Base-by-base conservation (phyloP, 2,113 vertebrate species). In the Collichthys lucidus region DNA sequence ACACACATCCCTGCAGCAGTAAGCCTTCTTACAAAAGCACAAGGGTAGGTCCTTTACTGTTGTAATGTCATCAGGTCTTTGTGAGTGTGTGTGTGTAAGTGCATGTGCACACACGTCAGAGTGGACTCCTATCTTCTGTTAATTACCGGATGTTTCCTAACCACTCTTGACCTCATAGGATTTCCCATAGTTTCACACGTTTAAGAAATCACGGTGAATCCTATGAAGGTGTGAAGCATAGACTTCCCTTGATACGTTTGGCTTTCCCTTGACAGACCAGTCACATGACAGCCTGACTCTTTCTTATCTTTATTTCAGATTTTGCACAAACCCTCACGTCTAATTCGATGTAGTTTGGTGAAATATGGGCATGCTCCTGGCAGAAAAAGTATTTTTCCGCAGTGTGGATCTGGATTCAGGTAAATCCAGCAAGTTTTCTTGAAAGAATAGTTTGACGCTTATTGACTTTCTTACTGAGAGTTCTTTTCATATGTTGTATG, bases 151-250 rank as follows among this genome's bases (percentile, higher is more conserved):
- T 77, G 80, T 92, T 84, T 88, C 80, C 57, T 47, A 82, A 91
- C 57, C 40, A 62, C 16, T 26, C 64, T 66, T 82, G 81, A 87
- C 82, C 78, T 86, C 79, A 84, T 9, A 53, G 87, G 86, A 79
- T 88, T 92, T 90, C 89, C 90, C 89, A 91, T 53, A 82, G 83
- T 89, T 92, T 74, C 90, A 78, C 29, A 22, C 31, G 24, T 53
- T 82, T 26, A 4, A 52, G 24, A 65, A 44, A 57, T 47, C 19
- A n/a, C 4, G 10, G 64, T 44, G 53, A 83, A 62, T 70, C 42
- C 12, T 4, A 0, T n/a, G 16, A 40, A 31, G 26, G 52, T 6
- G 4, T 42, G n/a, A 60, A 14, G 74, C 44, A 24, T 70, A 56
- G 84, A 70, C 71, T 77, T 81, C 67, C 77, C 59, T 83, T 3